A percentile compares a stretch with the other conserved stretches of the same genome.
These are phyloP conservation scores for Lobophora halterata DNA, from an alignment of 2,888 invertebrate genomes.

Conservation along the genomic window DNA sequence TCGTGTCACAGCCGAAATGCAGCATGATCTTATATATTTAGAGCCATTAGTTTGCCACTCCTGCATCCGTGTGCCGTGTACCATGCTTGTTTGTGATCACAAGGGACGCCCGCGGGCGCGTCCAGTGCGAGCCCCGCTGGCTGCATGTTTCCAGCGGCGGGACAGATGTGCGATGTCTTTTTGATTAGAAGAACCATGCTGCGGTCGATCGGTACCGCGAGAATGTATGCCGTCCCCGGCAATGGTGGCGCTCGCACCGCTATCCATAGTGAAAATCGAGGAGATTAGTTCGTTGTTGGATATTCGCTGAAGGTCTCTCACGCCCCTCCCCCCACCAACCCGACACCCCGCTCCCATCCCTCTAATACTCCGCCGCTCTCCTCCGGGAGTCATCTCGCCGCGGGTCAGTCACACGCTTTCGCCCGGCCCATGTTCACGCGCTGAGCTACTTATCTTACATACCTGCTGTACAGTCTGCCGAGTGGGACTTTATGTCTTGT, in stretches of 20 bases:
- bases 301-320: slow-evolving; percentile 80
- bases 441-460: slow-evolving; percentile 76
- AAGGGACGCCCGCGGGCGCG: slow-evolving; percentile 40
- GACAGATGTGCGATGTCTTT: slow-evolving; percentile 76
- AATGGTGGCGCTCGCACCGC: slow-evolving; percentile 56
- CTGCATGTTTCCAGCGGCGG: slow-evolving; percentile 71
- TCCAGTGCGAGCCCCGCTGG: slow-evolving; percentile 53
- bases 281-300: slow-evolving; percentile 59
- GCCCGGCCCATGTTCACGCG: slow-evolving; percentile 75
- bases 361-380: slow-evolving; percentile 38
- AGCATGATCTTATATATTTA: slow-evolving; percentile 60
- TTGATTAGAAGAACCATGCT: slow-evolving; percentile 68
- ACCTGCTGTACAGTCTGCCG: slow-evolving; percentile 68
- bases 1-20: slow-evolving; percentile 45
- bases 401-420: slow-evolving; percentile 73
- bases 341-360: slow-evolving; percentile 32
- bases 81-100: slow-evolving; percentile 56
- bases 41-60: slow-evolving; percentile 65
- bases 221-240: slow-evolving; percentile 39
- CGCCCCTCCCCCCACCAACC: slow-evolving; percentile 47
- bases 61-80: slow-evolving; percentile 72
- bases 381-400: slow-evolving; percentile 55
- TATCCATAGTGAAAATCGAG: slow-evolving; percentile 75
- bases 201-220: slow-evolving; percentile 56
- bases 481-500: slow-evolving; percentile 79